A percentile compares a stretch with the other conserved stretches of the same genome.
These are phyloP conservation scores for Axea sp. DNA, from an alignment of 2,888 invertebrate genomes.

Conservation along the genomic window DNA sequence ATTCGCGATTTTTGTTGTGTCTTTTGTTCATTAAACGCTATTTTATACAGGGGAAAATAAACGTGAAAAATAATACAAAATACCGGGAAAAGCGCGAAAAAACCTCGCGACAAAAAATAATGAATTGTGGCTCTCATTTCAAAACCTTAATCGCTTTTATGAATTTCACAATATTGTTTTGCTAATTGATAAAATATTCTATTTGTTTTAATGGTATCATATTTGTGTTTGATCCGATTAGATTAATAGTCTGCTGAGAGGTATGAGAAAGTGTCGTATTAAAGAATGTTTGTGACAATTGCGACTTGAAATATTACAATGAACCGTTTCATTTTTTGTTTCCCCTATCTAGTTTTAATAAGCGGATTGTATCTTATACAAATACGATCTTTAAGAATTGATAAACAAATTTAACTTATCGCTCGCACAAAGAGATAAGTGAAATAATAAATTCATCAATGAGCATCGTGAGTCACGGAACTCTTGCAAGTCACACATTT, in stretches of 20 bases:
- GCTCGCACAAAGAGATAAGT: constrained; percentile 15
- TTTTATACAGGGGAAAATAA: constrained; percentile 8
- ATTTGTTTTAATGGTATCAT: constrained; percentile 22
- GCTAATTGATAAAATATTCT: constrained; percentile 23
- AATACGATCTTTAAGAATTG: too few species aligned
- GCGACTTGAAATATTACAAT: too few species aligned
- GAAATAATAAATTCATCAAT: constrained; percentile 46
- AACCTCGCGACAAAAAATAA: constrained; percentile 24
- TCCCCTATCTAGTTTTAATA: too few species aligned
- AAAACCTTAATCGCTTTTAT: constrained; percentile 12
- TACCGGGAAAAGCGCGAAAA: neutral
- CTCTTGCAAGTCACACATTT: constrained; percentile 18
- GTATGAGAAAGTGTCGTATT: neutral
- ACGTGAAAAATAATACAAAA: constrained; percentile 12
- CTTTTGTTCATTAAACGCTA: constrained; percentile 28
- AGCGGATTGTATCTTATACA: too few species aligned
- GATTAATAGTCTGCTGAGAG: constrained; percentile 13
- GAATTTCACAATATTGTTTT: constrained; percentile 12
- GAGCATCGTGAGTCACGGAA: constrained; percentile 29
- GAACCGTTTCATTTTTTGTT: too few species aligned
- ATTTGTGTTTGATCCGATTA: constrained; percentile 27
- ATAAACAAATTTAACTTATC: neutral
- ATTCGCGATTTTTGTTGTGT: constrained; percentile 18
- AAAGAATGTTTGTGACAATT: neutral
- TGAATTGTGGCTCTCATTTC: constrained; percentile 14